A percentile compares a stretch with the other conserved stretches of the same genome.
Evolutionary conservation across 2,113 vertebrate species (phyloP).

Genomic region (Serinus canaria): DNA sequence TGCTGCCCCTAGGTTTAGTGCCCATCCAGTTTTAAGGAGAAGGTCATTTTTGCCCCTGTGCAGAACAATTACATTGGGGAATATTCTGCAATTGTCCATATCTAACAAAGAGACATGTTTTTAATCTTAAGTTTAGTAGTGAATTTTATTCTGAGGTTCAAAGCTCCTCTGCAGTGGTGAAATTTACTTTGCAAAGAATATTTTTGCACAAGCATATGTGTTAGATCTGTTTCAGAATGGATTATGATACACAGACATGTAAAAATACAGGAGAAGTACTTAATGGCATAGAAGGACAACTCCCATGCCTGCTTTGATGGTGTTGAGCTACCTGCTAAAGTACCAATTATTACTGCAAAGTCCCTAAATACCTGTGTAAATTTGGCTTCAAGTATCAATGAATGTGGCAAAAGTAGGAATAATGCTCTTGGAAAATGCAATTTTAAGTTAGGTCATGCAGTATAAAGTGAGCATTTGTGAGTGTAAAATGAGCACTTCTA

Average conservation of each 20-base stretch:
- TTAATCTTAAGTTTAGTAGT: background rate
- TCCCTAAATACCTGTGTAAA: background rate
- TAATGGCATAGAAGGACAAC: background rate
- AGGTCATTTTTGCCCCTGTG: fast-evolving
- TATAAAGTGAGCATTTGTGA: background rate
- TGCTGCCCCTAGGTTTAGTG: background rate
- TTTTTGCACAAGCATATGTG: background rate
- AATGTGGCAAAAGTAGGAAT: background rate
- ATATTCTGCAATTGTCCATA: too few relatives aligned
- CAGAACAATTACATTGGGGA: background rate
- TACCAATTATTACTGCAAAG: background rate
- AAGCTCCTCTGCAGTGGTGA: background rate
- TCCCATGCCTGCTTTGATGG: background rate
- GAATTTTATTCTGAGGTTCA: background rate
- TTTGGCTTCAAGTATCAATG: background rate
- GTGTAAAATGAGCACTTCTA: background rate
- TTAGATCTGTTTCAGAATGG: background rate
- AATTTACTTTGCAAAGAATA: background rate
- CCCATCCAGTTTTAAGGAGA: background rate
- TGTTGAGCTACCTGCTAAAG: background rate
- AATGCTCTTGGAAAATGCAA: background rate
- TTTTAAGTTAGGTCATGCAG: background rate
- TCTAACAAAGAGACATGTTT: background rate
- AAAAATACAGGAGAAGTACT: background rate
- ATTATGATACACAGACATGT: background rate